Evolutionary conservation across 2,797 vertebrate species (phyloP), one percentile per base, ranked within the genome.

Genomic region (Poecilia gillii): DNA sequence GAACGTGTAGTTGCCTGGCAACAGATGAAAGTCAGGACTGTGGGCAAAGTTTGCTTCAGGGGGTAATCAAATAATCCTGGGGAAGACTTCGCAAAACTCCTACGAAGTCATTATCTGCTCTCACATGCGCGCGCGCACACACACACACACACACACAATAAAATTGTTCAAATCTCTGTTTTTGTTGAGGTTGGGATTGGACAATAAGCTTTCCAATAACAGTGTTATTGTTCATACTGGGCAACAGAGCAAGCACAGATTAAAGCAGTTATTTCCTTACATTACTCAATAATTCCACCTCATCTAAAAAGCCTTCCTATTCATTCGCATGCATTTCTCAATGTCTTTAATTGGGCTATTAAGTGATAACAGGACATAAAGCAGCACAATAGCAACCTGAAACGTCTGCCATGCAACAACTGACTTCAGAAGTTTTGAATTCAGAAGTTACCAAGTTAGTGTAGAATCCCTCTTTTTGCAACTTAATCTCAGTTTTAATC

Each of bases 1-100:
- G 36, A 36, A 62, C 11, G 47, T 73, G 77, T 71, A 36, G 86
- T 84, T 87, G 81, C 81, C 74, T 66, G 64, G 80, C 79, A 86
- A 82, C 83, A 83, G 46, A 73, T 70, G 9, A n/a, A 62, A 77
- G 20, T 55, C 4, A 72, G n/a, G 57, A 49, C 43, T 25, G 46
- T 28, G 64, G 28, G 72, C 36, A 25, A 16, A 46, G 3, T 2
- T 45, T 55, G 28, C 25, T 57, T 18, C 3, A 59, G 18, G 46
- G 25, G 33, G 28, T 49, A 28, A 62, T 45, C 36, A 71, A 81
- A 66, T 55, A 73, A 39, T 36, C 46, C 28, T 33, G 43, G 11
- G 55, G 20, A 25, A 46, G 28, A 45, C 33, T 74, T 55, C 0
- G 8, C 51, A 76, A 39, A 76, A 55, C 1, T 74, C 43, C 31